Evolutionary conservation across 2,113 vertebrate species (phyloP).

Genomic region (Cnemophilus loriae): DNA sequence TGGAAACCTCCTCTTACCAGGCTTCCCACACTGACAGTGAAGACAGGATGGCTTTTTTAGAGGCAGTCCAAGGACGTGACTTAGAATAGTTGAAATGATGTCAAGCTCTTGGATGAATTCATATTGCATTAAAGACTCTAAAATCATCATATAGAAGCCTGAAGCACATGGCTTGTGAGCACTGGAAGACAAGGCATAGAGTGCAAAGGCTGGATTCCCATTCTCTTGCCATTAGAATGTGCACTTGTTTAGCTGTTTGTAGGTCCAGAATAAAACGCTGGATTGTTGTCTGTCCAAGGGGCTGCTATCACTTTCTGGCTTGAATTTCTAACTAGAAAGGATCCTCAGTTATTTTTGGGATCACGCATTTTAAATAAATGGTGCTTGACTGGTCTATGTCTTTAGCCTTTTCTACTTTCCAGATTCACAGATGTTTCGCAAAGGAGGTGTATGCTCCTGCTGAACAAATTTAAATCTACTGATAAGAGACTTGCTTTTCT

Average conservation of each 20-base stretch:
- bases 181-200: neutral
- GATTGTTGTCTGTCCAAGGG: fast-evolving
- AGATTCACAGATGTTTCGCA: neutral
- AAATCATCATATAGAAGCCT: neutral
- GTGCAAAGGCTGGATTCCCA: neutral
- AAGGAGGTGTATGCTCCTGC: neutral
- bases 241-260: neutral
- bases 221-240: neutral
- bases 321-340: neutral
- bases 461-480: neutral
- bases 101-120: neutral
- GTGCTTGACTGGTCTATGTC: neutral
- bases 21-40: neutral
- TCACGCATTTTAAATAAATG: neutral
- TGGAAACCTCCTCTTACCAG: neutral
- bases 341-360: neutral
- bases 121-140: neutral
- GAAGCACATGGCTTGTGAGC: neutral
- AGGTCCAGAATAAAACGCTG: neutral
- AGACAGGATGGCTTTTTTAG: neutral
- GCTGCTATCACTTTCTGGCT: neutral
- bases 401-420: neutral
- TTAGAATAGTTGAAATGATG: neutral
- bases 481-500: neutral
- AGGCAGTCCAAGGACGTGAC: neutral